Evolutionary conservation across 2,113 vertebrate species (phyloP), one percentile per base, ranked within the genome.

Genomic region (Ammospiza caudacuta): DNA sequence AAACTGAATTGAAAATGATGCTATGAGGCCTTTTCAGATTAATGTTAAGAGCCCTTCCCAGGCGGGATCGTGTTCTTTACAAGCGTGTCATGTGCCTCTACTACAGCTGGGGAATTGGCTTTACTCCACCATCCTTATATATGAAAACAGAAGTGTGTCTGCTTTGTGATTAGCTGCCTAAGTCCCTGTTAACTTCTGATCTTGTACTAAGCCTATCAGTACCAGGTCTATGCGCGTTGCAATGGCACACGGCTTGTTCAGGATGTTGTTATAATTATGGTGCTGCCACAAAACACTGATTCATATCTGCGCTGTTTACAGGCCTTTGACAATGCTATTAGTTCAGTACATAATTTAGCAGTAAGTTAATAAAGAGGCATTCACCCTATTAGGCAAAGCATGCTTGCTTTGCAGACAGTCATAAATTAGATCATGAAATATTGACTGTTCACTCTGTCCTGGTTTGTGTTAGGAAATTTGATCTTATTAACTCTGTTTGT

Each of bases 281-380:
- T 7, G 8, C 87, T 83, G 28, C 57, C 84, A 84, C 91, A 73
- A 93, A 94, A 95, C 95, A 70, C 95, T 94, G 81, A 87, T 97
- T 97, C 93, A 92, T 83, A 86, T 82, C 76, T 95, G 51, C 67
- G 67, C 73, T 81, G 93, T 96, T 97, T 95, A 77, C 93, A 91
- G 84, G 76, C 83, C 81, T 94, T 91, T 89, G 90, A 94, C 87
- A 96, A 92, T 93, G 57, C 57, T 92, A 54, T 96, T 96, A 93
- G 87, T 88, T 94, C 94, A 85, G 91, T 81, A 89, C 70, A 68
- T 95, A 96, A 97, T 96, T 96, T 94, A 91, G 82, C 51, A 95
- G 51, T 93, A 92, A 97, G 91, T 96, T 96, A 95, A 92, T 95
- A 95, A 95, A 95, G 83, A 95, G 51, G 81, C 92, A 93, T 88